Evolutionary conservation across 1,140 invertebrate genomes (phyloP).

Genomic region (Pissodes strobi): DNA sequence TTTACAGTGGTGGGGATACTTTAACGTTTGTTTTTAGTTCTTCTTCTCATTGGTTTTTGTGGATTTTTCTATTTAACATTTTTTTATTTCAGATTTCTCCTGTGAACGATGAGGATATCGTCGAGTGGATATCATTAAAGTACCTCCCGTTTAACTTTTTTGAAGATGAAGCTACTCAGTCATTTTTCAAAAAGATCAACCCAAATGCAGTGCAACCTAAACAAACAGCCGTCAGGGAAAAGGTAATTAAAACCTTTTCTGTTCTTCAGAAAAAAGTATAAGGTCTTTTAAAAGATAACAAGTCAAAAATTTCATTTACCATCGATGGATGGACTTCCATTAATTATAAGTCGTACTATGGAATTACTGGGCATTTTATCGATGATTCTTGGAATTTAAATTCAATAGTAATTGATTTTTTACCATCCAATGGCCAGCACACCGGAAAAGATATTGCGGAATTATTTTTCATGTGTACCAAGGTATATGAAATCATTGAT

Average conservation of each 20-base stretch:
- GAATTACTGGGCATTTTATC: constrained; percentile 51
- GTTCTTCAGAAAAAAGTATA: constrained; percentile 43
- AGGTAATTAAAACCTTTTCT: constrained; percentile 45
- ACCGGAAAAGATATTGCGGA: constrained; percentile 51
- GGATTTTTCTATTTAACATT: no score
- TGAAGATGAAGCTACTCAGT: constrained; percentile 48
- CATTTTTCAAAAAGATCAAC: constrained; percentile 45
- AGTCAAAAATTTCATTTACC: constrained; percentile 52
- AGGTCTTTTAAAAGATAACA: constrained; percentile 42
- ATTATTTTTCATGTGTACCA: constrained; percentile 41
- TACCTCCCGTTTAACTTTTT: constrained; percentile 54
- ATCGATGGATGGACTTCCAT: constrained; percentile 52
- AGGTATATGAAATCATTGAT: constrained; percentile 44
- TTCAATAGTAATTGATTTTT: constrained; percentile 51
- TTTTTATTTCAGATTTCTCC: neutral
- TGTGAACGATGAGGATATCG: neutral
- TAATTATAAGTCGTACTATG: constrained; percentile 46
- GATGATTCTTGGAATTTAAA: constrained; percentile 49
- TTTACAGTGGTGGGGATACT: no score
- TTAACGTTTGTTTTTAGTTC: no score
- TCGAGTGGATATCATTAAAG: constrained; percentile 32
- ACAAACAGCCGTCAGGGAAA: constrained; percentile 37
- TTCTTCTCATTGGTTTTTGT: no score
- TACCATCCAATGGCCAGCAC: constrained; percentile 48
- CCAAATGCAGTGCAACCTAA: constrained; percentile 45